Conservation (phyloP, 2,113 vertebrate genomes). For the Aegypius monachus region DNA sequence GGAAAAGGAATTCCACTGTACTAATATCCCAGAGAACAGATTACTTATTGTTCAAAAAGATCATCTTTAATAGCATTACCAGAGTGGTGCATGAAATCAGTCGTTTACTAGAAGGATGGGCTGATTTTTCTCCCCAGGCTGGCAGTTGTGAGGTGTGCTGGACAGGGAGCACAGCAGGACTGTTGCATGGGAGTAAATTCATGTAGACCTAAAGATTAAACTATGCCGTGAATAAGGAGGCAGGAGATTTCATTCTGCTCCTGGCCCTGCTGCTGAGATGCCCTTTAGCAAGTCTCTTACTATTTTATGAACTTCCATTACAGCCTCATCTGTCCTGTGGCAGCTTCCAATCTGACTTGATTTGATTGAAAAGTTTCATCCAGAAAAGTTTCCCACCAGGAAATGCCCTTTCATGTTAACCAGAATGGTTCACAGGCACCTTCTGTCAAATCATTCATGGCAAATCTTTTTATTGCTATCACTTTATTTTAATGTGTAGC, state of each 20-base stretch:
- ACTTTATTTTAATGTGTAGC: accelerated
- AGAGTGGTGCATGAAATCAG: slow-evolving; percentile 37
- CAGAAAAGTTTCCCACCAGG: neutral
- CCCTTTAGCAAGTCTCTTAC: neutral
- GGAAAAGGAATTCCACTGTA: neutral
- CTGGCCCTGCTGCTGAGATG: neutral
- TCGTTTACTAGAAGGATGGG: slow-evolving; percentile 30
- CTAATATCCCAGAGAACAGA: slow-evolving; percentile 36
- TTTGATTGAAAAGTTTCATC: neutral
- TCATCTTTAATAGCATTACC: slow-evolving; percentile 48
- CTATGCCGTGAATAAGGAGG: neutral
- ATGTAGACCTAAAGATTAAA: neutral
- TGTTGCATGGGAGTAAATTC: neutral
- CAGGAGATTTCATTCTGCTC: neutral
- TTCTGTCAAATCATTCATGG: neutral
- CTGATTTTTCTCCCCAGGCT: slow-evolving; percentile 31
- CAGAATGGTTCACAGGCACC: neutral
- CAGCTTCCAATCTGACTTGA: neutral
- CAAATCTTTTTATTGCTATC: neutral
- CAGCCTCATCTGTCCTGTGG: neutral
- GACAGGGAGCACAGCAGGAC: neutral
- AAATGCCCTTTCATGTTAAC: neutral
- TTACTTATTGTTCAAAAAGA: slow-evolving; percentile 37
- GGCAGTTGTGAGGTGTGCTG: slow-evolving; percentile 45
- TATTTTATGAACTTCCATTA: neutral